Evolutionary conservation across 2,113 vertebrate genomes (phyloP), one percentile per base, ranked within the genome.

Genomic region (Ranitomeya variabilis): DNA sequence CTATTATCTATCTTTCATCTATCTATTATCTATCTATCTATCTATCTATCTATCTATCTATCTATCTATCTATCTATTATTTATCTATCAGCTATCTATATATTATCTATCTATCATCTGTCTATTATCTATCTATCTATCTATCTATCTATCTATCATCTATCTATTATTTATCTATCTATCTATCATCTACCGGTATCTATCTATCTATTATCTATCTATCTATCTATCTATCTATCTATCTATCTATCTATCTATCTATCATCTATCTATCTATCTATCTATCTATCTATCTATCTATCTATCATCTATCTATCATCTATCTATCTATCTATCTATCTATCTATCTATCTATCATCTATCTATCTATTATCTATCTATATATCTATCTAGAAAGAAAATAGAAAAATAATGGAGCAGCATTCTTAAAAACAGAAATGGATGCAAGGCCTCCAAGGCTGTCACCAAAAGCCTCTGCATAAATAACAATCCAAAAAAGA

Each of bases 81-180:
- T 26, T 74, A 74, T 74, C 71, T 74, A 15, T 16, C 26, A 73
- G 37, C 23, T 71, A 26, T 71, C n/a, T 64, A 31, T 31, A 1
- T 31, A 31, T 23, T 69, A 69, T 69, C n/a, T 69, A 23, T 26
- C 21, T n/a, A 3, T 21, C 45, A 74, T 74, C 71, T 74, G 45
- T 74, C 71, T 74, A 74, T 74, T 74, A 74, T 74, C 71, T 74
- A 74, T 74, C 71, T 74, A 74, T 74, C 31, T 74, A 74, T 74
- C 26, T 31, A 31, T 31, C 26, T 31, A 31, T 31, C 26, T 31
- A 31, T 31, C 26, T 31, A 31, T 31, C 26, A 31, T 31, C 26
- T 31, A 31, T 31, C 26, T 31, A 31, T 31, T 31, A 31, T 31
- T 1, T 31, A 31, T 31, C 26, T 31, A 31, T 31, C 26, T 31